Evolutionary conservation across 2,888 invertebrate species (phyloP), one percentile per base, ranked within the genome.

Genomic region (Camponotus fellah): DNA sequence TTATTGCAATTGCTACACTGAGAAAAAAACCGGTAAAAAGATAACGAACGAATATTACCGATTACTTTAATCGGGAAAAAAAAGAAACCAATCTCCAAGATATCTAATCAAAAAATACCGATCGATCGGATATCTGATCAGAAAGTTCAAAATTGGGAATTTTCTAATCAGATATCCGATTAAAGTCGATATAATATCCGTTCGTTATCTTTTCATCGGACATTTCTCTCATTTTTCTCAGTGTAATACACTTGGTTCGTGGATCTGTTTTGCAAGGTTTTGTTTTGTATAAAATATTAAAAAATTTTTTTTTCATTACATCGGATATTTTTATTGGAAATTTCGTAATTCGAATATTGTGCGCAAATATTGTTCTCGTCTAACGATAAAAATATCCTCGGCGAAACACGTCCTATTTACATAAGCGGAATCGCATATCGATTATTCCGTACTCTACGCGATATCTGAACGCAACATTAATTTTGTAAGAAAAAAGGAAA

Each of bases 1-100:
- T 26, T 77, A 37, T 68, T 46, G 88, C 82, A 86, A 89, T 17
- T 34, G 26, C n/a, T 46, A 26, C n/a, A n/a, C n/a, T n/a, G n/a
- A n/a, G n/a, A n/a, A n/a, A n/a, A n/a, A n/a, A n/a, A n/a, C n/a
- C n/a, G n/a, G n/a, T n/a, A n/a, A n/a, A n/a, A n/a, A n/a, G n/a
- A n/a, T n/a, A n/a, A n/a, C n/a, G n/a, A n/a, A n/a, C n/a, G n/a
- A n/a, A n/a, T n/a, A n/a, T n/a, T n/a, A n/a, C n/a, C n/a, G n/a
- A n/a, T n/a, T n/a, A n/a, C n/a, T n/a, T n/a, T n/a, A n/a, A n/a
- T n/a, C n/a, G n/a, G n/a, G n/a, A n/a, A n/a, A n/a, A n/a, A n/a
- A n/a, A n/a, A n/a, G n/a, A n/a, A n/a, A n/a, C n/a, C n/a, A n/a
- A n/a, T n/a, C n/a, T n/a, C n/a, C n/a, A n/a, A n/a, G n/a, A n/a